Conservation (phyloP, 2,888 invertebrate genomes). For the Brachypalpus laphriformis region DNA sequence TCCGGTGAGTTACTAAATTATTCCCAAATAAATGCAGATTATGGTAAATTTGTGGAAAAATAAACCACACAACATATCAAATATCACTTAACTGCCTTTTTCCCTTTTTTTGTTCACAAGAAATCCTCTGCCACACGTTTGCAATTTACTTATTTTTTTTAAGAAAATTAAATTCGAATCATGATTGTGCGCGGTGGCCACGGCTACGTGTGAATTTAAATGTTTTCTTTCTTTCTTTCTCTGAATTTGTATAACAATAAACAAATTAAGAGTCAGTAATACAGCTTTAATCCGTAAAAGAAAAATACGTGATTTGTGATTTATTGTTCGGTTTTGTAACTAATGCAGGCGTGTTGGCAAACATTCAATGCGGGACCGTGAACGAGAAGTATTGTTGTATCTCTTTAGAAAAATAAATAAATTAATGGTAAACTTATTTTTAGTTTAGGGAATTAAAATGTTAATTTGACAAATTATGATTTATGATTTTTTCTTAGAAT, state of each 20-base stretch:
- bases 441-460: background rate
- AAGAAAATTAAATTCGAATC: slow-evolving; percentile 28
- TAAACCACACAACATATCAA: background rate
- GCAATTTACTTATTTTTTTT: background rate
- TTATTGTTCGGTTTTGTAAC: slow-evolving; percentile 7
- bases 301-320: slow-evolving; percentile 50
- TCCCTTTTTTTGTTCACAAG: background rate
- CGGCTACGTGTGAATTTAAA: slow-evolving; percentile 15
- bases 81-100: background rate
- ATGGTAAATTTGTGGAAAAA: background rate
- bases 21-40: background rate
- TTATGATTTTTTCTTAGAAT: background rate
- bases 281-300: slow-evolving; percentile 14
- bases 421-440: background rate
- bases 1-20: background rate
- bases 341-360: slow-evolving; percentile 20
- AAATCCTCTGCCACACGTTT: background rate
- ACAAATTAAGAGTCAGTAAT: slow-evolving; percentile 30
- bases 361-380: background rate
- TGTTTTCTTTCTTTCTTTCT: background rate
- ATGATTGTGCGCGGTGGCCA: background rate
- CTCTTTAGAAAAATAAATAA: background rate
- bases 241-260: slow-evolving; percentile 27
- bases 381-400: no score
- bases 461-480: slow-evolving; percentile 29